Evolutionary conservation across 64 coral and sea anemone species (phyloP), one percentile per base, ranked within the genome.

Genomic region (Dendrophyllia cribrosa): DNA sequence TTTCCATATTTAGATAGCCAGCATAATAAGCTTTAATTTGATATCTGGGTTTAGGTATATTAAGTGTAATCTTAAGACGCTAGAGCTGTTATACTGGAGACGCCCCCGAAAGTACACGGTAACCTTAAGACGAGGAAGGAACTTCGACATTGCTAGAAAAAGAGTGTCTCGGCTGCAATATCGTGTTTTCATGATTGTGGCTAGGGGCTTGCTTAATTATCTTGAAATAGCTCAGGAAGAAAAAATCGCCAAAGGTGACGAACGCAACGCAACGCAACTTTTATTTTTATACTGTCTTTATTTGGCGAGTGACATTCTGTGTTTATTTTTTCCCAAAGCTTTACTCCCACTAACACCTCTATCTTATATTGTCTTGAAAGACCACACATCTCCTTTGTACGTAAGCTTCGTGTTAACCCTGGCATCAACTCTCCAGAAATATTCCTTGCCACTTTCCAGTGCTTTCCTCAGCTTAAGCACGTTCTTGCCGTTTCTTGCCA

Each of bases 361-460:
- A 23, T 69, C 9, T 8, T 69, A n/a, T 20, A 43, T 44, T 9
- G 70, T 72, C 21, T 8, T 48, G 48, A 75, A 75, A 9, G 72
- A 75, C 72, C 43, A 75, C 72, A 75, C 13, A 44, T 75, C 44
- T 3, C 72, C 72, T 17, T 76, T 78, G 50, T 91, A 75, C 3
- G 74, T 66, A 15, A 88, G 76, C 47, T 88, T 56, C 5, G 11
- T 13, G 46, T 17, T 85, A 46, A 88, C 55, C 86, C 78, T 84
- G 17, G 84, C 84, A 77, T 96, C 89, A 3, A 96, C 94, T 51
- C 94, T 51, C 89, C 94, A 96, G 89, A 81, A 92, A 46, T 92
- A 96, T 21, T 51, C 3, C 43, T 16, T 75, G 17, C 74, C 89
- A 46, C 51, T 14, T 64, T 92, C 25, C 12, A 95, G 53, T 19